These are phyloP conservation scores for Sebastes variabilis DNA, from an alignment of 2,797 vertebrate genomes.

Conservation along the genomic window DNA sequence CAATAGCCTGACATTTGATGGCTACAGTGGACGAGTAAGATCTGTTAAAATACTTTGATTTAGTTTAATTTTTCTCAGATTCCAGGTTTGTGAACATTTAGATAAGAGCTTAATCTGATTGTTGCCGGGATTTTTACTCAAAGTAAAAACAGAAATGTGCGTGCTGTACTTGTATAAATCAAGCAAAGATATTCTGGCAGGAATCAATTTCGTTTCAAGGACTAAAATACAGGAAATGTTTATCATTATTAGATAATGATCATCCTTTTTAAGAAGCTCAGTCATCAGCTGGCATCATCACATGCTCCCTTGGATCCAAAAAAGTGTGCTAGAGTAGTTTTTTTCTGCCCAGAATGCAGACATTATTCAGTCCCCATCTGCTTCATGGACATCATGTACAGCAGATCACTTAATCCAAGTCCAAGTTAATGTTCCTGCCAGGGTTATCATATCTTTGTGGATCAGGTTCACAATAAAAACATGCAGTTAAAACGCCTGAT, in stretches of 20 bases:
- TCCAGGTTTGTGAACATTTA: neutral
- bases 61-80: neutral
- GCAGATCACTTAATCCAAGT: neutral
- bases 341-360: constrained; percentile 6
- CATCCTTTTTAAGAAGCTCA: neutral
- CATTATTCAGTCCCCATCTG: constrained; percentile 18
- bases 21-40: neutral
- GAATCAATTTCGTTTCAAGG: neutral
- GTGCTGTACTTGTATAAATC: neutral
- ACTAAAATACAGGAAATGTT: neutral
- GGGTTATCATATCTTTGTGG: neutral
- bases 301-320: neutral
- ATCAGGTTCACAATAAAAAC: neutral
- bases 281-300: constrained; percentile 13
- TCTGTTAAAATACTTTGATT: neutral
- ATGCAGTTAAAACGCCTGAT: neutral
- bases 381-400: neutral
- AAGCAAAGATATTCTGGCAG: neutral
- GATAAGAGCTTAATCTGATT: neutral
- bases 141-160: neutral
- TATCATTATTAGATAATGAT: neutral
- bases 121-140: neutral
- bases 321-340: constrained; percentile 3
- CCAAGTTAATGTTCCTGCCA: neutral
- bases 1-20: neutral